Evolutionary conservation across 2,113 vertebrate species (phyloP).

Genomic region (Cavia aperea): DNA sequence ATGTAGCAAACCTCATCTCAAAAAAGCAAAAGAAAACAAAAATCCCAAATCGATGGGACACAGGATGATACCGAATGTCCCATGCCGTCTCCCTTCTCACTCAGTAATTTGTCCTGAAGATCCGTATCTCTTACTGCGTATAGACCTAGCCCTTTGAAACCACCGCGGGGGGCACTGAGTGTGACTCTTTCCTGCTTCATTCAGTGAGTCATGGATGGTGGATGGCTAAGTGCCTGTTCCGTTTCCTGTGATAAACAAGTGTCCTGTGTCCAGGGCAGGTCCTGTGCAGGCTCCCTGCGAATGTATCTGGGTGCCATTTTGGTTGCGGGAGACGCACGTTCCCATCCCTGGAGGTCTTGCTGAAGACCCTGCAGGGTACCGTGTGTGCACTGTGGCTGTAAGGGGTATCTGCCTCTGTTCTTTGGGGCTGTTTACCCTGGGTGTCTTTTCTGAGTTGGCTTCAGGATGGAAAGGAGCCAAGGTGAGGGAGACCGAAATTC

Average conservation of each 20-base stretch:
- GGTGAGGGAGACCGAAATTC: background rate
- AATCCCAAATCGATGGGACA: background rate
- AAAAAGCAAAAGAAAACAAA: background rate
- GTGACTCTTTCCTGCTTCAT: rapidly evolving
- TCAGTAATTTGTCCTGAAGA: rapidly evolving
- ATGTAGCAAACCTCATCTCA: background rate
- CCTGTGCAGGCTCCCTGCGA: rapidly evolving
- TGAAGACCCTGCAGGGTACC: background rate
- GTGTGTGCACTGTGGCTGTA: background rate
- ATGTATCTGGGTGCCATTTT: rapidly evolving
- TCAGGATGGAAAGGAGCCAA: background rate
- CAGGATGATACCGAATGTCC: background rate
- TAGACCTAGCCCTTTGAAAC: background rate
- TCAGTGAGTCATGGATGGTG: background rate
- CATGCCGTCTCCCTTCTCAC: background rate
- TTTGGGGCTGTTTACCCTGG: background rate
- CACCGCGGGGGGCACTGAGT: rapidly evolving
- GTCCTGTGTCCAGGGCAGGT: background rate
- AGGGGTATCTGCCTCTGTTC: background rate
- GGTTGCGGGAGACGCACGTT: background rate
- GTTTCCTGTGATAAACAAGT: background rate
- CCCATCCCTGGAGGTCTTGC: background rate
- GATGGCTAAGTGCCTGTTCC: background rate
- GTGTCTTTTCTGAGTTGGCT: background rate
- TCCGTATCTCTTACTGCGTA: too few relatives aligned